These are phyloP conservation scores for Lochmaea crataegi DNA, from an alignment of 2,888 invertebrate genomes.

Conservation along the genomic window DNA sequence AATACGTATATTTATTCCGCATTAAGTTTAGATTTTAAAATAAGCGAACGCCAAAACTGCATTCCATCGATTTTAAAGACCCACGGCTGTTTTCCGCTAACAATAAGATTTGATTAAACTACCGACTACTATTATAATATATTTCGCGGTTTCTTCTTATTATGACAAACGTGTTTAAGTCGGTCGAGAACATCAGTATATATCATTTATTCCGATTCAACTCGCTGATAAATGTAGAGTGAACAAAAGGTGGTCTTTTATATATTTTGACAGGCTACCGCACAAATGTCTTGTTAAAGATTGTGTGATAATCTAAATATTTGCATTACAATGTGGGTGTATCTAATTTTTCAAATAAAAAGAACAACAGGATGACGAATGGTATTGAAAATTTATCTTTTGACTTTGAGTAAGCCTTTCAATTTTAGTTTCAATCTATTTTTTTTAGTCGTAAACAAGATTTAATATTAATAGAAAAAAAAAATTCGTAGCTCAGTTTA, in stretches of 20 bases:
- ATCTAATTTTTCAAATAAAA: slow-evolving; percentile 3
- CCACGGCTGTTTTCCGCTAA: slow-evolving; percentile 2
- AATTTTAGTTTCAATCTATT: too few relatives aligned
- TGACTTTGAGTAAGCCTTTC: too few relatives aligned
- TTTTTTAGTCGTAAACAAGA: background rate
- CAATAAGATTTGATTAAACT: slow-evolving; percentile 32
- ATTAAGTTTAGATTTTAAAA: background rate
- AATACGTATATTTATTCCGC: too few relatives aligned
- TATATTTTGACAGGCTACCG: slow-evolving; percentile 26
- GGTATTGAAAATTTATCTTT: background rate
- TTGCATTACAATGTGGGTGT: slow-evolving; percentile 25
- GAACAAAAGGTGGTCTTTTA: slow-evolving; percentile 16
- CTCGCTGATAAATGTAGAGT: slow-evolving; percentile 8
- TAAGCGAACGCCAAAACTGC: background rate
- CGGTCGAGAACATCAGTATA: background rate
- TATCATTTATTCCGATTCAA: background rate
- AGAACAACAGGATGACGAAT: background rate
- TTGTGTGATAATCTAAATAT: slow-evolving; percentile 23
- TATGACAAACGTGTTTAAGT: slow-evolving; percentile 16
- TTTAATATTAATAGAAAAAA: too few relatives aligned
- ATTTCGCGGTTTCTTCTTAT: slow-evolving; percentile 20
- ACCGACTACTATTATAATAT: background rate
- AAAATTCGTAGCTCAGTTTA: too few relatives aligned
- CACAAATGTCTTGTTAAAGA: slow-evolving; percentile 25
- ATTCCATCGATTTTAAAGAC: background rate